Conservation (phyloP, 2,113 vertebrate species). For the Pardalotus punctatus region DNA sequence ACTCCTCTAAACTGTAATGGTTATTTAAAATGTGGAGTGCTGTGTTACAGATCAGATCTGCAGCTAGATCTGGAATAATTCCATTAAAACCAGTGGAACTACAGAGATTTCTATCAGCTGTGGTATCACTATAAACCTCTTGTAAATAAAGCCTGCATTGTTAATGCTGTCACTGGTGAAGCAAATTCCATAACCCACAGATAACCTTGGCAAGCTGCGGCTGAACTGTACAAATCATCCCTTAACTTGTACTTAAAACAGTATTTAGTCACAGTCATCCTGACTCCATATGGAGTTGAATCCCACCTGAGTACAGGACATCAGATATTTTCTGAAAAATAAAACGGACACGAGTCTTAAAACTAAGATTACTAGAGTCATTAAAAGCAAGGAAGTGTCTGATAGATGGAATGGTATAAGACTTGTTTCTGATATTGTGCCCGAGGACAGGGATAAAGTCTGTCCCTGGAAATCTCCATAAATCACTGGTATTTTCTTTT, state of each 20-base stretch:
- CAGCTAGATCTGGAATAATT: conserved; percentile 44
- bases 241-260: neutral
- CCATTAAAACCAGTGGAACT: conserved; percentile 43
- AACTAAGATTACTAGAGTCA: neutral
- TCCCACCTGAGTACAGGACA: accelerated
- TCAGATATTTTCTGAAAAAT: neutral
- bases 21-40: conserved; percentile 27
- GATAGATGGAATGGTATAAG: neutral
- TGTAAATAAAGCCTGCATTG: conserved; percentile 41
- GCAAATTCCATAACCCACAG: conserved; percentile 1
- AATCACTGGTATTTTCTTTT: neutral
- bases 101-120: conserved; percentile 35
- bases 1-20: neutral
- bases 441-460: neutral
- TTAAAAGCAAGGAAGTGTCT: neutral
- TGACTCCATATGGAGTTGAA: neutral
- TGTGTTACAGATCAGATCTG: conserved; percentile 1
- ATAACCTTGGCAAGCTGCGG: neutral
- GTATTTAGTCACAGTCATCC: neutral
- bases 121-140: conserved; percentile 11
- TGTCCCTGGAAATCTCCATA: neutral
- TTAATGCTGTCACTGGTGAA: conserved; percentile 24
- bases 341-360: neutral
- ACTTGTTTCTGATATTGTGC: neutral
- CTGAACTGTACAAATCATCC: neutral